Evolutionary conservation across 2,888 invertebrate species (phyloP), one percentile per base, ranked within the genome.

Genomic region (Elmis aenea): DNA sequence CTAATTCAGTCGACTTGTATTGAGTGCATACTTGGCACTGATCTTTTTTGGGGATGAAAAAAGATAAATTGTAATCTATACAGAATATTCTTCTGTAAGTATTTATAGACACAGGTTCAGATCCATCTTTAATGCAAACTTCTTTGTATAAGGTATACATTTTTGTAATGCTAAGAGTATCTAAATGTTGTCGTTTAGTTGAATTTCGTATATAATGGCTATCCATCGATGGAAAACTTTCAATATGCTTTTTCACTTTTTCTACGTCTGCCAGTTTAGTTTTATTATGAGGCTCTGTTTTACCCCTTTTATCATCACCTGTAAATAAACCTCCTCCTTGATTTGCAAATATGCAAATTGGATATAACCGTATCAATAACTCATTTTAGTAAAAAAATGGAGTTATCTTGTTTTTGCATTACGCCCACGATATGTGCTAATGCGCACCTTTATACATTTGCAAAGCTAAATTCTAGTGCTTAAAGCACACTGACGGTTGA

Each of bases 71-170:
- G 12, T 41, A 36, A 1, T 41, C 21, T 2, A 8, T 27, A 9
- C 36, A 15, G 31, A 32, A 26, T n/a, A 38, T 22, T 21, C 32
- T 32, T 2, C 27, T 1, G 12, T 31, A 37, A 15, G 36, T 36
- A 13, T 24, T 21, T 15, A 21, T 4, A 14, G 21, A 21, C 8
- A 20, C 13, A 6, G 41, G 33, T 12, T 43, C 46, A 16, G 15
- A 21, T n/a, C 26, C 26, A 25, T 38, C 30, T 24, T 39, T 32
- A 22, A 34, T 31, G 30, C 42, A 44, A 10, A 38, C 20, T 22
- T 47, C 46, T 16, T 32, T 45, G 23, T 49, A 51, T 3, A 44
- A 28, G 4, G 26, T 24, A 42, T 51, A 39, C 44, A 51, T 51
- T 43, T 50, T 51, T 14, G 40, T 14, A 26, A 51, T 47, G 10